Conservation (phyloP, 1,140 invertebrate genomes). For the Caenorhabditis brenneri region DNA sequence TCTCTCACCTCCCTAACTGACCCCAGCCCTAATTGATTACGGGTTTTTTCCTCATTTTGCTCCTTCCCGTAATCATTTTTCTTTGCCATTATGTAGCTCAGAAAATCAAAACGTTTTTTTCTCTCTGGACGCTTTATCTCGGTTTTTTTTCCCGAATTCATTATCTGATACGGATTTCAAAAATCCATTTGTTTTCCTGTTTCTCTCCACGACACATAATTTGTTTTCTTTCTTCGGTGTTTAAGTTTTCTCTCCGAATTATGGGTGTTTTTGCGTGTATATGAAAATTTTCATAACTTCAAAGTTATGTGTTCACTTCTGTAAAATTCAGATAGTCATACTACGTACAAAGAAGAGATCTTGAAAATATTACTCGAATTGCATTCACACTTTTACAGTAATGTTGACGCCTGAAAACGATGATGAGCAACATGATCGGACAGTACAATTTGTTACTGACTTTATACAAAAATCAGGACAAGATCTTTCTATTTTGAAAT, state of each 20-base stretch:
- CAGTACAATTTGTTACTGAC: too few relatives aligned
- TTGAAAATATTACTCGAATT: too few relatives aligned
- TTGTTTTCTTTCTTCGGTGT: neutral
- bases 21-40: neutral
- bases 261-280: slow-evolving; percentile 36
- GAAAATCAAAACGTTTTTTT: neutral
- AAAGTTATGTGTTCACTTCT: too few relatives aligned
- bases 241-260: neutral
- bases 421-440: too few relatives aligned
- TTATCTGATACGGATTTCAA: neutral
- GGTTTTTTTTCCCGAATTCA: neutral
- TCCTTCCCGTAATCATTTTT: neutral
- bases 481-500: too few relatives aligned
- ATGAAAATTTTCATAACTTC: neutral
- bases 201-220: slow-evolving; percentile 12
- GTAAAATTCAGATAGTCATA: too few relatives aligned
- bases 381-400: too few relatives aligned
- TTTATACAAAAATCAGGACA: too few relatives aligned
- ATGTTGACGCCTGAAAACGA: too few relatives aligned
- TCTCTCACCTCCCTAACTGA: neutral
- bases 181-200: neutral
- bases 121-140: slow-evolving; percentile 25
- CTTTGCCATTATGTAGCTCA: neutral
- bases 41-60: neutral
- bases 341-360: too few relatives aligned